A percentile compares a stretch with the other conserved stretches of the same genome.
These are phyloP conservation scores for Ammodytes marinus DNA, from an alignment of 2,113 vertebrate genomes.

Conservation along the genomic window DNA sequence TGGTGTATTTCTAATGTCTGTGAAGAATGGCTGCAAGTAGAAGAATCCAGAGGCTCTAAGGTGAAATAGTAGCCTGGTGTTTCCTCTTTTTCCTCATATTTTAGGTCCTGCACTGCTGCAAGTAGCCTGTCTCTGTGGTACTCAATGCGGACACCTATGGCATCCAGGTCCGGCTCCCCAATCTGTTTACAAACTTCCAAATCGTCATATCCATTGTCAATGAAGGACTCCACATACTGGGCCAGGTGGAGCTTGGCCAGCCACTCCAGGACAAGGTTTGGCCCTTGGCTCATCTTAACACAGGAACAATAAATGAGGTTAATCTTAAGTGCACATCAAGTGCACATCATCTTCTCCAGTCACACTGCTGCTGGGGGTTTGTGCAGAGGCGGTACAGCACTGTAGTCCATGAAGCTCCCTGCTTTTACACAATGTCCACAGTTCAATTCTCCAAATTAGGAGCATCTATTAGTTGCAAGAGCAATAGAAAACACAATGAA, in stretches of 20 bases:
- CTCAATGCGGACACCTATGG: slow-evolving; percentile 91
- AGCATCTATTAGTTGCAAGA: background rate
- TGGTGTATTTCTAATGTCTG: slow-evolving; percentile 45
- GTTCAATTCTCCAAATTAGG: slow-evolving; percentile 14
- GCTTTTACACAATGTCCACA: background rate
- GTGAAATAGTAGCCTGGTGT: slow-evolving; percentile 92
- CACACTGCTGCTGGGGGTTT: background rate
- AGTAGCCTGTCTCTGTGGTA: slow-evolving; percentile 91
- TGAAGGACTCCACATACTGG: slow-evolving; percentile 94
- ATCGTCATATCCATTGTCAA: slow-evolving; percentile 98
- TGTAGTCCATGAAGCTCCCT: background rate
- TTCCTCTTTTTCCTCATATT: slow-evolving; percentile 86
- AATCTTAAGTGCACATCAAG: slow-evolving; percentile 21
- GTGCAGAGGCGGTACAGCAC: background rate
- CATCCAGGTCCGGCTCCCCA: slow-evolving; percentile 95
- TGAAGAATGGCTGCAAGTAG: slow-evolving; percentile 57
- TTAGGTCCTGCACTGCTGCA: slow-evolving; percentile 89
- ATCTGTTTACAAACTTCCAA: slow-evolving; percentile 99
- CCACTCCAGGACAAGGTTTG: slow-evolving; percentile 95
- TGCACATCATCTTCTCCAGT: slow-evolving; percentile 12
- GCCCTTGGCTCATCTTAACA: slow-evolving; percentile 86
- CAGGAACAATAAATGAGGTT: background rate
- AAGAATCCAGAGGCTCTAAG: slow-evolving; percentile 87
- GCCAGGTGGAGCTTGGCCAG: slow-evolving; percentile 91
- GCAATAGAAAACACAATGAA: background rate